A percentile compares a stretch with the other conserved stretches of the same genome.
Conservation (phyloP, 2,888 invertebrate genomes). For the Petrolisthes cinctipes region DNA sequence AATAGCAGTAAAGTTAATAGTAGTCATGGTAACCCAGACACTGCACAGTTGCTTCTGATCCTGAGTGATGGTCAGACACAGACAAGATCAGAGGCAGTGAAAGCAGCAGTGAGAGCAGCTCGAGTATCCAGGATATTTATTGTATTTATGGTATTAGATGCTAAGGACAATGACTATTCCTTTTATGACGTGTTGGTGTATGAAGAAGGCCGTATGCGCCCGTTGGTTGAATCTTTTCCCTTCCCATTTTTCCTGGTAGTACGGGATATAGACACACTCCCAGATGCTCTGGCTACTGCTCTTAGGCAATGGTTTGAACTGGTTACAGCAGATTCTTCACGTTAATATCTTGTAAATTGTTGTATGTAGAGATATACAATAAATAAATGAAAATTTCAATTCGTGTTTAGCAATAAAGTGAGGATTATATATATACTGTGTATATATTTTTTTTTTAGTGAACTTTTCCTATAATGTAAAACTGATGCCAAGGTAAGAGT, state of each 20-base stretch:
- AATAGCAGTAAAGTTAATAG: slow-evolving; percentile 67
- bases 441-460: slow-evolving; percentile 13
- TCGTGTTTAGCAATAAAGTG: not conserved
- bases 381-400: not conserved
- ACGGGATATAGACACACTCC: slow-evolving; percentile 87
- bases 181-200: slow-evolving; percentile 90
- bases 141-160: slow-evolving; percentile 96
- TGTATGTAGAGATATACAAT: slow-evolving; percentile 14
- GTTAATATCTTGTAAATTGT: not conserved
- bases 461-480: not conserved
- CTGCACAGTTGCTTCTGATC: slow-evolving; percentile 88
- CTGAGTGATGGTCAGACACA: slow-evolving; percentile 95
- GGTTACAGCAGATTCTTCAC: slow-evolving; percentile 74
- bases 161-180: slow-evolving; percentile 91
- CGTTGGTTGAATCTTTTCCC: slow-evolving; percentile 95
- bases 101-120: slow-evolving; percentile 83
- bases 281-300: slow-evolving; percentile 93
- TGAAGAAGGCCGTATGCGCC: slow-evolving; percentile 79
- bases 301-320: slow-evolving; percentile 99
- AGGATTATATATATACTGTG: not conserved
- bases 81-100: slow-evolving; percentile 84
- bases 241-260: slow-evolving; percentile 98
- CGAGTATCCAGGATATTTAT: slow-evolving; percentile 87
- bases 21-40: slow-evolving; percentile 69
- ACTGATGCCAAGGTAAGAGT: not conserved